Conservation (phyloP, 2,113 vertebrate genomes). For the Myrmecophaga tridactyla region DNA sequence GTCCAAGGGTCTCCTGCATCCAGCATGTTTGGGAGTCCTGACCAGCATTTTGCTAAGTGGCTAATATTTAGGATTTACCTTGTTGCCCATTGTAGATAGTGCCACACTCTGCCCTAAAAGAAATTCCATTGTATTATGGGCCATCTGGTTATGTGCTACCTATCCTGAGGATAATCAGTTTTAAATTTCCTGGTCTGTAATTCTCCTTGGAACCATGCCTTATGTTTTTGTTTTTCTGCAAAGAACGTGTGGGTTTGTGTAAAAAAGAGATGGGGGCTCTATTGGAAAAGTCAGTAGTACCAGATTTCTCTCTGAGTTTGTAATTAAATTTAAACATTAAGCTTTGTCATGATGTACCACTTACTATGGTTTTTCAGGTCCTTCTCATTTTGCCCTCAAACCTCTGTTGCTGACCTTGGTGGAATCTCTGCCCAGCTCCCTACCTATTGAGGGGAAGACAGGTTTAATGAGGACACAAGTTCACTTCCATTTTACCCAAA, state of each 20-base stretch:
- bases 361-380: neutral
- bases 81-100: neutral
- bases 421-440: neutral
- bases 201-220: neutral
- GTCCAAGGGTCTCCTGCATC: neutral
- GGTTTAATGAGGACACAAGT: neutral
- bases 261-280: neutral
- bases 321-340: neutral
- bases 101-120: neutral
- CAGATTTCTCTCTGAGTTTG: neutral
- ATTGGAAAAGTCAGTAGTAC: neutral
- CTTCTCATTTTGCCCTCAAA: neutral
- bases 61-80: neutral
- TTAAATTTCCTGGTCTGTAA: neutral
- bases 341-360: neutral
- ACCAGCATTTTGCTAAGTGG: neutral
- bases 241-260: neutral
- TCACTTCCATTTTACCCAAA: neutral
- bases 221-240: neutral
- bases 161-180: neutral
- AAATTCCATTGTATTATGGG: neutral
- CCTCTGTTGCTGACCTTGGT: neutral
- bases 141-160: neutral
- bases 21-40: fast-evolving
- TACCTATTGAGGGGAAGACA: neutral